Evolutionary conservation across 2,888 invertebrate species (phyloP), one percentile per base, ranked within the genome.

Genomic region (Drosophila rellima): DNA sequence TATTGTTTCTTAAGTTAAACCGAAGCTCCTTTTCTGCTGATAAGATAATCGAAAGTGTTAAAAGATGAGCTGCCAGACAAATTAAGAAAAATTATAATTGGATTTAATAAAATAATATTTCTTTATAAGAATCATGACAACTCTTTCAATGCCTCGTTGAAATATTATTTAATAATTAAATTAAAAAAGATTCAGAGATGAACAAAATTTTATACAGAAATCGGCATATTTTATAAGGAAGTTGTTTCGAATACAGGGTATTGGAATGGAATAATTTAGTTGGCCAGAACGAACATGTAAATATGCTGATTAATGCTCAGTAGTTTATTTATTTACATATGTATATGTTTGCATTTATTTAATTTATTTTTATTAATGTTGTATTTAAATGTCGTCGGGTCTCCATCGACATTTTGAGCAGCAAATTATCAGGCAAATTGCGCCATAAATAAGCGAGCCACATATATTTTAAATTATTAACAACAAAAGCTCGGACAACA

Each of bases 381-480:
- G 59, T 69, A 78, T 64, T 70, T 42, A 60, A 70, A 72, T 74
- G 84, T 67, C 78, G 75, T 70, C 80, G 68, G 52, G 70, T 63
- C 69, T 73, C 35, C 35, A 69, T 59, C 64, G 72, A 77, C 74
- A 74, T 71, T 71, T 79, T 56, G 51, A 71, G 42, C 73, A 74
- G 72, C 75, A 74, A 83, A 86, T 81, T 78, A 76, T 81, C 72
- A 48, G 63, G 23, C 17, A 75, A 75, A 82, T 69, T 79, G 65
- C 57, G 65, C 72, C 80, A 80, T 88, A 85, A 88, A 85, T 73
- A 85, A 77, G 45, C 66, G 50, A 52, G 20, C 35, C 44, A 51
- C 73, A 70, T 70, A 60, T 51, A 48, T 55, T 35, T 26, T 35
- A 73, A 74, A 82, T 67, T 70, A 75, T 71, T 64, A 76, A 68